These are phyloP conservation scores for Syngnathus scovelli DNA, from an alignment of 2,113 vertebrate species.

Conservation along the genomic window DNA sequence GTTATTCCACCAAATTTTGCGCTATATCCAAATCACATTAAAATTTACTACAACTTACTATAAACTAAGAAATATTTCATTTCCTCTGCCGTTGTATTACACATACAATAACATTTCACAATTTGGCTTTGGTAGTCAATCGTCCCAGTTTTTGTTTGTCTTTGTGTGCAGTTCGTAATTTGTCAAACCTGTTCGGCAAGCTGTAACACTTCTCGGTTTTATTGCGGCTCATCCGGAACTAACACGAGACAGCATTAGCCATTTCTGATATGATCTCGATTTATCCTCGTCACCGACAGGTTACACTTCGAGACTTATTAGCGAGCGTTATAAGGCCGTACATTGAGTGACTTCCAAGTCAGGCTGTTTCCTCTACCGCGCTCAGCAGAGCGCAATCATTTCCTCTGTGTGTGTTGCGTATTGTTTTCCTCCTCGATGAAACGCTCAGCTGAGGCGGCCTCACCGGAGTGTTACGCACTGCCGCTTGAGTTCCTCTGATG, in stretches of 20 bases:
- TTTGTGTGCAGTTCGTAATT: constrained; percentile 21
- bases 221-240: constrained; percentile 14
- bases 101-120: not conserved
- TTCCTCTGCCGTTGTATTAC: not conserved
- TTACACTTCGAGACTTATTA: not conserved
- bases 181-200: constrained; percentile 45
- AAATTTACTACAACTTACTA: not conserved
- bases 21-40: not conserved
- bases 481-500: constrained; percentile 29
- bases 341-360: not conserved
- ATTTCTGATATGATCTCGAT: not conserved
- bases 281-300: not conserved
- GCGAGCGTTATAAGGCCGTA: not conserved
- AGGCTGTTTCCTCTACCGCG: not conserved
- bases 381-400: constrained; percentile 3
- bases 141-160: constrained; percentile 18
- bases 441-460: constrained; percentile 24
- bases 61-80: not conserved
- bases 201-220: constrained; percentile 2
- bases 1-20: not conserved
- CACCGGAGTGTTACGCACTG: constrained; percentile 33
- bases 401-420: constrained; percentile 27
- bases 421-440: constrained; percentile 24
- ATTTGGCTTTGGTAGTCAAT: constrained; percentile 1
- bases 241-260: constrained; percentile 1